Evolutionary conservation across 2,888 invertebrate species (phyloP), one percentile per base, ranked within the genome.

Genomic region (Mythimna albipuncta): DNA sequence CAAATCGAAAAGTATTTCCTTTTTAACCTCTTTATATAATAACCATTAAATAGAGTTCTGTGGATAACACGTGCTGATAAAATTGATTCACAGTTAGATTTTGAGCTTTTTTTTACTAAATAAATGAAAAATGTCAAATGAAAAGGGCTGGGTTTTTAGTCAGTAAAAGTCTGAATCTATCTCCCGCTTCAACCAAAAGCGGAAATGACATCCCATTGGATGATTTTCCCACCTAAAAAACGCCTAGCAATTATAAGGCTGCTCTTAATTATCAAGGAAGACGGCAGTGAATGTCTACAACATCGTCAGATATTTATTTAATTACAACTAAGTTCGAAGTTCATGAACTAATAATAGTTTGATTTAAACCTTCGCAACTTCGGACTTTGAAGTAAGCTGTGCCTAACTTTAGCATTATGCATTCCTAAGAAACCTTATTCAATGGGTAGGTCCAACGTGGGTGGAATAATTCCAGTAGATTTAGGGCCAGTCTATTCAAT

Each of bases 391-490:
- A 75, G 66, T 75, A 70, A 57, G 11, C 58, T 63, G 58, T n/a
- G 16, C n/a, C 32, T 41, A 55, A 70, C 65, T 77, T 66, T 10
- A 16, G 21, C 54, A 67, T 73, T 69, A 67, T 57, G 65, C 68
- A 78, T 75, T 59, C 41, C 55, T 64, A 35, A 64, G 70, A 58
- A 67, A 41, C 35, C 54, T 47, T 59, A 35, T 68, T 79, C 76
- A 76, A 71, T 66, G 19, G 59, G 19, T 54, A 52, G 65, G 10
- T 38, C 35, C 21, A 10, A 50, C 66, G 79, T 79, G 79, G 70
- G 64, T n/a, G 19, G 70, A 68, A 81, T 82, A 71, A 78, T 69
- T 54, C 41, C 38, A 21, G 41, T 50, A 68, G 67, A 63, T 69
- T 65, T 69, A 57, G 19, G 67, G 10, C 21, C 32, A 47, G 41